Percentiles rank a stretch among this genome's conserved stretches.
These are phyloP conservation scores for Agelastica alni DNA, from an alignment of 2,888 invertebrate genomes.

Conservation along the genomic window DNA sequence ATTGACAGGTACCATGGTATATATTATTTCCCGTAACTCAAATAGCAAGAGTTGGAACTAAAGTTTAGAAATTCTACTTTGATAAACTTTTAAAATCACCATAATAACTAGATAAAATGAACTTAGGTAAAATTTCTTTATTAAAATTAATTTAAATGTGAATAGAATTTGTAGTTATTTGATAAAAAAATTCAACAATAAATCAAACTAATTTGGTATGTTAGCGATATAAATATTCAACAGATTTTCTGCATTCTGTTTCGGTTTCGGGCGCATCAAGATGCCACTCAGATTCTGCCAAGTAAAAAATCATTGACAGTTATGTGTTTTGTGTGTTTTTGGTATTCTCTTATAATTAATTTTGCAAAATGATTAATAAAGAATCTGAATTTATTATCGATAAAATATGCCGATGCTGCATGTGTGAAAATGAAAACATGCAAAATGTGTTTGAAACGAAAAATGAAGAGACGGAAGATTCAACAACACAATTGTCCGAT, in stretches of 20 bases:
- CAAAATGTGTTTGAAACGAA: conserved; percentile 53
- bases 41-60: too few relatives aligned
- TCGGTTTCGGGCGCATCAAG: conserved; percentile 4
- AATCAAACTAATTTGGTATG: too few relatives aligned
- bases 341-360: conserved; percentile 18
- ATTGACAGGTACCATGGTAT: too few relatives aligned
- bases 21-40: too few relatives aligned
- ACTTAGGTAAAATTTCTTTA: too few relatives aligned
- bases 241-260: neutral
- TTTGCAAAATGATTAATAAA: conserved; percentile 45
- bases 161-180: too few relatives aligned
- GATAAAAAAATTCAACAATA: too few relatives aligned
- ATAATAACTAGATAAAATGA: too few relatives aligned
- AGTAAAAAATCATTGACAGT: conserved; percentile 22
- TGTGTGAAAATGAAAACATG: conserved; percentile 51
- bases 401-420: conserved; percentile 56
- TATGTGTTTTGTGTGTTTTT: conserved; percentile 20
- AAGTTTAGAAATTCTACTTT: too few relatives aligned
- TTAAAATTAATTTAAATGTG: too few relatives aligned
- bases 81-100: too few relatives aligned
- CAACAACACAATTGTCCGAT: conserved; percentile 50
- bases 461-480: conserved; percentile 40
- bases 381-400: conserved; percentile 48
- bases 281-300: conserved; percentile 5
- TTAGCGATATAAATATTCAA: too few relatives aligned